Percentiles rank a stretch among this genome's conserved stretches.
phyloP scores from a whole-genome alignment of 2,888 invertebrate genomes.

The Agriopis leucophaearia region DNA sequence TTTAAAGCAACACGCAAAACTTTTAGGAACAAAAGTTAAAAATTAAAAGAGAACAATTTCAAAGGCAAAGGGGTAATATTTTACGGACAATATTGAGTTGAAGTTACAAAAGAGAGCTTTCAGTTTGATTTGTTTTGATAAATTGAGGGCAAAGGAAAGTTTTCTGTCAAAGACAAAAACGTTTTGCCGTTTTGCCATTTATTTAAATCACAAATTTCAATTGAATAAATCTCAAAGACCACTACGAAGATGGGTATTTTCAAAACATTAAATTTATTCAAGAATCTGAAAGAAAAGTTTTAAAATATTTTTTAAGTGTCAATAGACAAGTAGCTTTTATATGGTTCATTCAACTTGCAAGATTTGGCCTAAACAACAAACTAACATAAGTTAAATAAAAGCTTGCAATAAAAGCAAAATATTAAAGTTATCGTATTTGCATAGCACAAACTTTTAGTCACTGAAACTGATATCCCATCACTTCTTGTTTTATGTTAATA shows the following conservation, averaged over 20 bases:
- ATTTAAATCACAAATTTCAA: constrained; percentile 52
- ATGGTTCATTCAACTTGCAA: too few species aligned
- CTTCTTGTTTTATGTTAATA: constrained; percentile 24
- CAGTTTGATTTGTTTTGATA: constrained; percentile 62
- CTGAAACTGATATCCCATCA: neutral
- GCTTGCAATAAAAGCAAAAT: too few species aligned
- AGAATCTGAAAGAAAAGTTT: constrained; percentile 34
- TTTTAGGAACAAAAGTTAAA: constrained; percentile 21
- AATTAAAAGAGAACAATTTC: constrained; percentile 32
- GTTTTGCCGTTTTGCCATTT: constrained; percentile 51
- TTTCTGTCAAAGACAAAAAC: constrained; percentile 57
- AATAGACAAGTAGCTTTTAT: neutral
- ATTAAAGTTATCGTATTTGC: neutral
- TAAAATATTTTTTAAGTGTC: constrained; percentile 20
- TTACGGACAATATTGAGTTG: constrained; percentile 51
- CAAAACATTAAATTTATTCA: constrained; percentile 32
- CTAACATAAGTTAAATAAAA: too few species aligned
- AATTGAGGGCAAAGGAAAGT: constrained; percentile 59
- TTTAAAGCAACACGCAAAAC: constrained; percentile 9
- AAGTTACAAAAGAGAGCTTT: constrained; percentile 49
- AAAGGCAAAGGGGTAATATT: constrained; percentile 45
- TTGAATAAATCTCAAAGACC: constrained; percentile 49
- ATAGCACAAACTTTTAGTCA: neutral
- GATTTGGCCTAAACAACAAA: too few species aligned
- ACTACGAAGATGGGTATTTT: constrained; percentile 34